These are phyloP conservation scores for Ochotona princeps DNA, from an alignment of 2,113 vertebrate species.

Conservation along the genomic window DNA sequence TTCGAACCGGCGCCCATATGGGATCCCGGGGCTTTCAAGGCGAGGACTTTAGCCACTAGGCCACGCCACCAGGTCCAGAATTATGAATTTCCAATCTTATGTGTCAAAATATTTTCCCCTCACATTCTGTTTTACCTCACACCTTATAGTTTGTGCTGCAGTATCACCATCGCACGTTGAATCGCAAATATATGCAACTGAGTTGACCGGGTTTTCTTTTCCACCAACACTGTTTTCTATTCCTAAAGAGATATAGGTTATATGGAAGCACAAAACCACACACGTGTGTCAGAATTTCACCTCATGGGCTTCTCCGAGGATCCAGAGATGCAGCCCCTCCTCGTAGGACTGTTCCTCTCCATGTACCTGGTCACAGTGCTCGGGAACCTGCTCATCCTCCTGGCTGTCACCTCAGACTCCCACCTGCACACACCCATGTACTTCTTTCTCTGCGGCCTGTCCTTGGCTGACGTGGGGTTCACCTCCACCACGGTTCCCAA, in stretches of 20 bases:
- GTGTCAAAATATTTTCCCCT: no score
- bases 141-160: no score
- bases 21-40: no score
- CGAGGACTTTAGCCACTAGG: no score
- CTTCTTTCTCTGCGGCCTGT: not conserved
- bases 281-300: not conserved
- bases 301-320: constrained; percentile 3
- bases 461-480: not conserved
- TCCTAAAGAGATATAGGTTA: not conserved
- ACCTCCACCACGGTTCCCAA: not conserved
- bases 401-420: not conserved
- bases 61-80: no score
- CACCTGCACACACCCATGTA: not conserved
- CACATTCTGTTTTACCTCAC: no score
- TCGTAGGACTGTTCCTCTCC: not conserved
- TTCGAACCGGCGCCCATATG: no score
- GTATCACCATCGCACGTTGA: not conserved
- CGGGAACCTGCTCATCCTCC: not conserved
- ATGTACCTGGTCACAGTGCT: not conserved
- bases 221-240: not conserved
- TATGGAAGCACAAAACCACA: not conserved
- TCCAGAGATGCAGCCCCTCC: not conserved
- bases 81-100: no score
- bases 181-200: not conserved
- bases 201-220: not conserved